These are phyloP conservation scores for Stichodactyla helianthus DNA, from an alignment of 64 coral and sea anemone genomes.

Conservation along the genomic window DNA sequence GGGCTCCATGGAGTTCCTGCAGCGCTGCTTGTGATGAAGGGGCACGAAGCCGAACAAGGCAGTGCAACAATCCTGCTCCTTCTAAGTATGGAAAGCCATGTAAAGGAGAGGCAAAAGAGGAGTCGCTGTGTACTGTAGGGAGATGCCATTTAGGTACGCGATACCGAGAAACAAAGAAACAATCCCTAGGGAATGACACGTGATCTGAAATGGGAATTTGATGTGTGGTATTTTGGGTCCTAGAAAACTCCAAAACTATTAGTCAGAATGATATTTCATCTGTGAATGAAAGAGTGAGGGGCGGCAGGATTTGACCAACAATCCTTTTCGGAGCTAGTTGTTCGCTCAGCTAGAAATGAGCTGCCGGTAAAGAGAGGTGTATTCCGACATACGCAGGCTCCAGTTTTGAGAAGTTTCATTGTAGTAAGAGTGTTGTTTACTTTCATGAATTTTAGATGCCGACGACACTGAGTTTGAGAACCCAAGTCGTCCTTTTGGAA, in stretches of 20 bases:
- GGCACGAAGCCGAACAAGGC: slow-evolving; percentile 1
- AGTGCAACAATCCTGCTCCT: slow-evolving; percentile 36
- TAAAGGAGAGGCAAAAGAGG: background rate
- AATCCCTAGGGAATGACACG: background rate
- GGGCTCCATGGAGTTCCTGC: slow-evolving; percentile 24
- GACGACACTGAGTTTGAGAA: slow-evolving; percentile 48
- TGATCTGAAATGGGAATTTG: too few species aligned
- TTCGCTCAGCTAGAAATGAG: too few species aligned
- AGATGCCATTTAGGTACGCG: slow-evolving; percentile 37
- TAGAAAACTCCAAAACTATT: too few species aligned
- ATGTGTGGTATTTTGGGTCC: too few species aligned
- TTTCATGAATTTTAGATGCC: slow-evolving; percentile 19
- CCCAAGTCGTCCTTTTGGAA: slow-evolving; percentile 6
- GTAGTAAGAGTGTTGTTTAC: too few species aligned
- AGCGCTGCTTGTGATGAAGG: slow-evolving; percentile 32
- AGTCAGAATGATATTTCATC: too few species aligned
- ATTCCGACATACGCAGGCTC: too few species aligned
- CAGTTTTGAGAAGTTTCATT: too few species aligned
- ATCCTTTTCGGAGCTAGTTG: too few species aligned
- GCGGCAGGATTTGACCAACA: too few species aligned
- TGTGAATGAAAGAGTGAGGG: too few species aligned
- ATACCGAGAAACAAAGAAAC: background rate
- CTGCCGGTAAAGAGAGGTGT: too few species aligned
- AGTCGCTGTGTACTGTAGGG: background rate
- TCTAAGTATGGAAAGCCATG: slow-evolving; percentile 35